Conservation (phyloP, 2,888 invertebrate genomes). For the Incurvaria masculella region DNA sequence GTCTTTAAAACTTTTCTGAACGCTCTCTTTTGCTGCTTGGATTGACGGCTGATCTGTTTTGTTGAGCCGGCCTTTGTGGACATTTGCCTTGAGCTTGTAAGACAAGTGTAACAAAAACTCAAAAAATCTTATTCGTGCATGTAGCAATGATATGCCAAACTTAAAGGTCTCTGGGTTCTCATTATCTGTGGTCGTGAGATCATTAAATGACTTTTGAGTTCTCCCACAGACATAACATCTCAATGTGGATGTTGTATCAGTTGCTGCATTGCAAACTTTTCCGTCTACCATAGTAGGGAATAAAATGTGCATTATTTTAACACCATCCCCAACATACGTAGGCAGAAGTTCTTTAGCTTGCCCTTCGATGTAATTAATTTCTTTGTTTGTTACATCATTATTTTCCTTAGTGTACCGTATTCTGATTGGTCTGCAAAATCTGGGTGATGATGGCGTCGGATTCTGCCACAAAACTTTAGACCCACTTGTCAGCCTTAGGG, state of each 20-base stretch:
- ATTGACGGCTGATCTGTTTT: slow-evolving; percentile 8
- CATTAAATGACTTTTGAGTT: slow-evolving; percentile 12
- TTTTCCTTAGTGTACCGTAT: too few relatives aligned
- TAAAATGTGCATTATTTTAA: too few relatives aligned
- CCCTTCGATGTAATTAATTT: too few relatives aligned
- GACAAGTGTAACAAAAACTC: slow-evolving; percentile 10
- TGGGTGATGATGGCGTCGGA: too few relatives aligned
- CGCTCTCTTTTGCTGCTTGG: slow-evolving; percentile 11
- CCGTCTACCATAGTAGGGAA: too few relatives aligned
- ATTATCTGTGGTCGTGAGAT: slow-evolving; percentile 2
- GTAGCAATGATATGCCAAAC: slow-evolving; percentile 8
- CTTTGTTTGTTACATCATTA: too few relatives aligned
- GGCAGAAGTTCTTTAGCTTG: too few relatives aligned
- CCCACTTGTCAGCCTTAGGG: too few relatives aligned
- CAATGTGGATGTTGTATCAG: neutral
- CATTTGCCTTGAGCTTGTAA: slow-evolving; percentile 14
- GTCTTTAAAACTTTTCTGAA: slow-evolving; percentile 12
- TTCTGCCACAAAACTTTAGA: too few relatives aligned
- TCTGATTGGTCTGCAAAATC: too few relatives aligned
- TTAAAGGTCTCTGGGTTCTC: slow-evolving; percentile 2
- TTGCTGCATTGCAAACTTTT: slow-evolving; percentile 11
- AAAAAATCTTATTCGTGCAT: neutral
- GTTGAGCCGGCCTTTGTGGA: slow-evolving; percentile 5
- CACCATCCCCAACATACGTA: too few relatives aligned
- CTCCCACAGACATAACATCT: slow-evolving; percentile 12